Evolutionary conservation across 2,888 invertebrate genomes (phyloP), one percentile per base, ranked within the genome.

Genomic region (Eumerus sabulonum): DNA sequence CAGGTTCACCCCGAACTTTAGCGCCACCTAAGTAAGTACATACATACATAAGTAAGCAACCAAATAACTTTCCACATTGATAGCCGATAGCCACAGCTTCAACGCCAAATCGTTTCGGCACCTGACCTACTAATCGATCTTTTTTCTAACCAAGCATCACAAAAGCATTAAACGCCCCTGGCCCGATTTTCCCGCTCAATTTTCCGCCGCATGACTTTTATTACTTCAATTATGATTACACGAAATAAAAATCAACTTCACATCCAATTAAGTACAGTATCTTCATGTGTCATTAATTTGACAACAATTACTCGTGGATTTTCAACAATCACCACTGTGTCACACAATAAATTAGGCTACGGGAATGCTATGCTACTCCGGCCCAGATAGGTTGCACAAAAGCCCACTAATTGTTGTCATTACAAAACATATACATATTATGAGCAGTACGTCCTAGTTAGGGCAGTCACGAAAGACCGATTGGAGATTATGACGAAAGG

Each of bases 211-310:
- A 50, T 50, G 60, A 40, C 12, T 36, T 45, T 47, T 35, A 57
- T 45, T 16, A 57, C 35, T 35, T 56, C 42, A 44, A 56, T 56
- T 44, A 27, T 17, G 2, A 27, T 27, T 27, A 27, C 7, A 27
- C 27, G 7, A 27, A 27, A 27, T 27, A 2, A 27, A 27, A 27
- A 27, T 27, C 7, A 27, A 27, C 27, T 27, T 14, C 7, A n/a
- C n/a, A n/a, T n/a, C n/a, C n/a, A n/a, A n/a, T n/a, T 44, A 44
- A 44, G 7, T 44, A 5, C n/a, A 44, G n/a, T 27, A 57, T 57
- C 44, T 60, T 48, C 47, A 38, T 60, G 60, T 60, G 40, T 50
- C 48, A 60, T 50, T 47, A 48, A 60, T 38, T 38, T 60, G 18
- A 48, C 38, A 60, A 48, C 60, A 40, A 47, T 48, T 40, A 38